Base-by-base conservation (phyloP, 2,888 invertebrate species). In the Malachius bipustulatus region DNA sequence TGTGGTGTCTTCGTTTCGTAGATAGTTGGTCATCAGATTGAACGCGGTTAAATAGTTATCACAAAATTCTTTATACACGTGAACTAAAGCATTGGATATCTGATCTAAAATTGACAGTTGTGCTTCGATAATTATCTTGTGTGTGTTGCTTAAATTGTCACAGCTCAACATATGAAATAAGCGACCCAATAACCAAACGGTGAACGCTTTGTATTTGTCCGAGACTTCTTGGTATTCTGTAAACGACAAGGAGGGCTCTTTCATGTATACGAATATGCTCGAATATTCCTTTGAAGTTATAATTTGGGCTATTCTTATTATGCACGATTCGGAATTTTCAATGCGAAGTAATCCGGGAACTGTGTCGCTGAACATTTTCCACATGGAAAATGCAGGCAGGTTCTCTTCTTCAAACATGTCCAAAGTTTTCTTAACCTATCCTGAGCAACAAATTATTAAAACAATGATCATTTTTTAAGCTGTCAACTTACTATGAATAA, bases 121-220 rank as follows among this genome's bases (percentile, higher is more conserved):
- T 11, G 68, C 69, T 47, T 71, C 65, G 45, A 69, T 67, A 46
- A 71, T 66, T 35, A 65, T 52, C 27, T 53, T 43, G 39, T 73
- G 70, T 39, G 70, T 66, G 47, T 70, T 71, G 54, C 55, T 51
- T 26, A 73, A 54, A 47, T 69, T 65, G 32, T 69, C 63, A 2
- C 68, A 64, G 26, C 70, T 71, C 53, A 75, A 65, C 24, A 78
- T 61, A 59, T 75, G 73, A 53, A 77, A 77, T 47, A 78, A 62
- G 50, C 71, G 64, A n/a, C 77, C 78, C 35, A 78, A 61, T 2
- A 79, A 55, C 79, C 79, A 80, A 10, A 69, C 70, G 35, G 74
- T 73, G 45, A 77, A 79, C 2, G 72, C 63, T 55, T 54, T 50
- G 45, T 62, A 61, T 39, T 57, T 56, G 34, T 52, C 45, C 31